Conservation (phyloP, 2,888 invertebrate species). For the Tipula vernalis region DNA sequence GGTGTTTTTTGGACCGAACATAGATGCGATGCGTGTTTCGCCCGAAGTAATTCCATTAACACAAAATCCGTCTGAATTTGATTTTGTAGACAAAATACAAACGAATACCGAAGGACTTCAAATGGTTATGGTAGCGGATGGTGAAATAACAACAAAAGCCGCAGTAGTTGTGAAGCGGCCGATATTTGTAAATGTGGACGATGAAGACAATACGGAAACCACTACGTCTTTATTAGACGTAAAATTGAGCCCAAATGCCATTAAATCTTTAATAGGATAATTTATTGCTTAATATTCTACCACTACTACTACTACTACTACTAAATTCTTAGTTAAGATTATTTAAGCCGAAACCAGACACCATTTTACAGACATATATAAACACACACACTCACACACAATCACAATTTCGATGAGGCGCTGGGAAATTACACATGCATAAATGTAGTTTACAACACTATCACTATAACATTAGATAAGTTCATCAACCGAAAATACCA, state of each 20-base stretch:
- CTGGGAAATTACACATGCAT: not conserved
- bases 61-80: not conserved
- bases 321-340: not conserved
- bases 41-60: not conserved
- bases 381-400: not conserved
- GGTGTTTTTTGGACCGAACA: not conserved
- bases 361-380: not conserved
- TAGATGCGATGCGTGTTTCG: not conserved
- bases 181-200: not conserved
- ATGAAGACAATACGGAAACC: not conserved
- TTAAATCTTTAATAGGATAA: conserved; percentile 1
- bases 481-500: not conserved
- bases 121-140: not conserved
- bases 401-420: not conserved
- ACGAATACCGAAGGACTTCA: not conserved
- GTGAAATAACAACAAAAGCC: not conserved
- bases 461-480: not conserved
- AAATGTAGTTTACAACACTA: not conserved
- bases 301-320: not conserved
- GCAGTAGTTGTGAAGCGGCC: not conserved
- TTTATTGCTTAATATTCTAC: not conserved
- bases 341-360: not conserved
- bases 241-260: not conserved
- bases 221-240: not conserved
- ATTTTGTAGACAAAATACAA: not conserved